These are phyloP conservation scores for Natator depressus DNA, from an alignment of 2,113 vertebrate genomes.

Conservation along the genomic window DNA sequence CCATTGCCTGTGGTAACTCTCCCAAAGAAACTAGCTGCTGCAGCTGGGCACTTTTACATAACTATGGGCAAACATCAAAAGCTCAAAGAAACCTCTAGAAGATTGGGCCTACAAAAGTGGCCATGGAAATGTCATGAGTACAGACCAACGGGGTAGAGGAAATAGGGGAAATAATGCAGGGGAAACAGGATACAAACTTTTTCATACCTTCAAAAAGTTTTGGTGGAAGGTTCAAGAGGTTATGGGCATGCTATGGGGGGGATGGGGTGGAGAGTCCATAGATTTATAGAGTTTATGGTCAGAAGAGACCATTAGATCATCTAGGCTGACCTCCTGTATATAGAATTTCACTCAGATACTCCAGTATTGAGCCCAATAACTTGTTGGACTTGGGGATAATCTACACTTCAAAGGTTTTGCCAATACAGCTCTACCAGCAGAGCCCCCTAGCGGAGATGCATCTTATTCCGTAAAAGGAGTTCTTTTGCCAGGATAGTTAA, in stretches of 20 bases:
- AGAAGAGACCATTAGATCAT: neutral
- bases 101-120: neutral
- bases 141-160: fast-evolving
- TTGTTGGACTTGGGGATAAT: neutral
- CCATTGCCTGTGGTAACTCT: neutral
- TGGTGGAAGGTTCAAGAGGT: neutral
- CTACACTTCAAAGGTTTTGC: too few relatives aligned
- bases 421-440: too few relatives aligned
- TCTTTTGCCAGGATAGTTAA: too few relatives aligned
- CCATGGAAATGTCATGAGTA: neutral
- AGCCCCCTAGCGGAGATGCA: too few relatives aligned
- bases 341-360: neutral
- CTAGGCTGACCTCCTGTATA: neutral
- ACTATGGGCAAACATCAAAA: neutral
- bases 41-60: neutral
- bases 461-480: too few relatives aligned
- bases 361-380: fast-evolving
- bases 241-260: too few relatives aligned
- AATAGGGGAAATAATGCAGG: neutral
- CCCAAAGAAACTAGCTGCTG: neutral
- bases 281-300: neutral
- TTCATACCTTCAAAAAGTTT: neutral
- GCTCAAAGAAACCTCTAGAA: neutral
- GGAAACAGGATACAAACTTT: fast-evolving
- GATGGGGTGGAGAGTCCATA: too few relatives aligned